phyloP scores from a whole-genome alignment of 2,113 vertebrate genomes.

The Nesospiza acunhae region DNA sequence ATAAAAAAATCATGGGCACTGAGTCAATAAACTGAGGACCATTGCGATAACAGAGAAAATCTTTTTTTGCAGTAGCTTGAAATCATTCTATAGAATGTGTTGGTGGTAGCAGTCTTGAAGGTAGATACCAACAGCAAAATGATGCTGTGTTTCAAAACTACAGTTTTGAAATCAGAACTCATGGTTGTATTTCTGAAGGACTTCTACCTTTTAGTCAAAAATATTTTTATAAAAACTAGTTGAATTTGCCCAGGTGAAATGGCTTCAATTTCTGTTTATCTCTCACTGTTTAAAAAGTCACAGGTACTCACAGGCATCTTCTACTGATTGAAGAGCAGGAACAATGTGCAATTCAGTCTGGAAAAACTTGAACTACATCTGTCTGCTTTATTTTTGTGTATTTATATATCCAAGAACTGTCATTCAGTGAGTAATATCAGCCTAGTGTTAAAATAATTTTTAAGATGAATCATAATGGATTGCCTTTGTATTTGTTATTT shows the following conservation, averaged over 20 bases:
- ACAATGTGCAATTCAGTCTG: neutral
- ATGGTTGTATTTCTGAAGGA: neutral
- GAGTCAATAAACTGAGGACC: neutral
- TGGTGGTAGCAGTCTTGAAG: neutral
- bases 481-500: neutral
- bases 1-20: neutral
- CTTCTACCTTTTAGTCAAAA: neutral
- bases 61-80: neutral
- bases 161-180: neutral
- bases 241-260: neutral
- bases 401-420: neutral
- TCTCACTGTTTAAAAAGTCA: neutral
- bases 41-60: neutral
- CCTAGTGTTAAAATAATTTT: neutral
- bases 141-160: neutral
- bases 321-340: neutral
- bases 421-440: neutral
- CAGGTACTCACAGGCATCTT: neutral
- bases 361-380: neutral
- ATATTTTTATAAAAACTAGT: neutral
- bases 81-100: neutral
- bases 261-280: neutral
- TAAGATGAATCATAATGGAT: constrained; percentile 3
- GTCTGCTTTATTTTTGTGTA: neutral
- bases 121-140: neutral